Conservation (phyloP, 2,797 vertebrate genomes). For the Avahi laniger region DNA sequence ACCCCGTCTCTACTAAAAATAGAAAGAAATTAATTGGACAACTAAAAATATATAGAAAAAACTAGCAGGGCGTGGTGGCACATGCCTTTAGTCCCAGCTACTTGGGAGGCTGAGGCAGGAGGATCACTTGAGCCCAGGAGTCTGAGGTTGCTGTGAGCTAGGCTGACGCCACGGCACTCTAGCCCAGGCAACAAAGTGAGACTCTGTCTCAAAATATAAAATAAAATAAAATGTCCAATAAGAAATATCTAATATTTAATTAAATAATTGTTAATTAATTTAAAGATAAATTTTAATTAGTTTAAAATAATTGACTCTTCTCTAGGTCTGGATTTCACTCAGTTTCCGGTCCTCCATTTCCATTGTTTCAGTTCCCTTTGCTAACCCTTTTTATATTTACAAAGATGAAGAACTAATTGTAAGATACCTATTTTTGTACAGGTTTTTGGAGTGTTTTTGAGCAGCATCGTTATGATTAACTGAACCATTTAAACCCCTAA, state of each 20-base stretch:
- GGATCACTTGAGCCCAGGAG: too few species aligned
- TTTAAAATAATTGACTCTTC: constrained; percentile 36
- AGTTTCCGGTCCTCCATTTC: not conserved
- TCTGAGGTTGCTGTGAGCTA: too few species aligned
- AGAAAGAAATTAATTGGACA: too few species aligned
- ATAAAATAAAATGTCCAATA: not conserved
- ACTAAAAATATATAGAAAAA: too few species aligned
- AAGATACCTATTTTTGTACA: constrained; percentile 33
- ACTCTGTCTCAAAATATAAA: too few species aligned
- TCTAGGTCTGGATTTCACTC: not conserved
- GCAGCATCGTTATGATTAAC: constrained; percentile 13
- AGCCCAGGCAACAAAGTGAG: too few species aligned
- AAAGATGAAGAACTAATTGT: constrained; percentile 28
- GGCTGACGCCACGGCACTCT: too few species aligned
- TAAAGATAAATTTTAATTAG: not conserved
- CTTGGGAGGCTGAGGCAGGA: too few species aligned
- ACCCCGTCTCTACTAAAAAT: too few species aligned
- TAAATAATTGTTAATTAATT: not conserved
- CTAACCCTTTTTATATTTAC: constrained; percentile 3
- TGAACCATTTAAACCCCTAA: constrained; percentile 1
- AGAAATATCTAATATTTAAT: not conserved
- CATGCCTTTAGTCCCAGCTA: too few species aligned
- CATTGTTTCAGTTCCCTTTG: not conserved
- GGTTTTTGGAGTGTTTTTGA: constrained; percentile 20
- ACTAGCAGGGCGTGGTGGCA: too few species aligned